These are phyloP conservation scores for Heliconius cydno DNA, from an alignment of 2,888 invertebrate genomes.

Conservation along the genomic window DNA sequence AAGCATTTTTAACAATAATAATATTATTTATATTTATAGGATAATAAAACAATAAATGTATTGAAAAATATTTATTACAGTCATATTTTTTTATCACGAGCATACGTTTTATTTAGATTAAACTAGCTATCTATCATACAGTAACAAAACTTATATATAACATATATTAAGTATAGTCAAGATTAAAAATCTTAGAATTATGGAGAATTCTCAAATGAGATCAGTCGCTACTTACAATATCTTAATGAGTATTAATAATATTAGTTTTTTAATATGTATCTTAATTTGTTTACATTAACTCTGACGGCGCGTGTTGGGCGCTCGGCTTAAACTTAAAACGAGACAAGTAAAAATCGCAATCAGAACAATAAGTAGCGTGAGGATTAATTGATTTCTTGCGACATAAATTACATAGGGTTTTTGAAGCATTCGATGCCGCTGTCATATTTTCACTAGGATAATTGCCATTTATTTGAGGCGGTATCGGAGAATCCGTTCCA, in stretches of 20 bases:
- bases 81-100: constrained; percentile 20
- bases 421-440: constrained; percentile 70
- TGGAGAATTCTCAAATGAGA: constrained; percentile 66
- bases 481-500: constrained; percentile 81
- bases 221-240: constrained; percentile 59
- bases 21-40: no score
- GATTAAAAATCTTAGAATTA: constrained; percentile 17
- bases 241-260: constrained; percentile 34
- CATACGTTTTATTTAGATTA: constrained; percentile 15
- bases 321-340: constrained; percentile 90
- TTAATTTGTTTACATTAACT: constrained; percentile 14
- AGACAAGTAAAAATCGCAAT: constrained; percentile 97
- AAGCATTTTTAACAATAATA: no score
- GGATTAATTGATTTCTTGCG: constrained; percentile 91
- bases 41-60: constrained; percentile 36
- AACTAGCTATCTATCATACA: neutral
- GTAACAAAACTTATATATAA: constrained; percentile 14
- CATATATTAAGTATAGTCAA: neutral
- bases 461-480: constrained; percentile 70
- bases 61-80: constrained; percentile 43
- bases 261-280: constrained; percentile 8
- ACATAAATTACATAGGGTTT: constrained; percentile 92
- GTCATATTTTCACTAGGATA: constrained; percentile 59
- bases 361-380: constrained; percentile 92
- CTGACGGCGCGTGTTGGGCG: constrained; percentile 64